A percentile compares a stretch with the other conserved stretches of the same genome.
Conservation (phyloP, 2,797 vertebrate species). For the Syngnathus acus region DNA sequence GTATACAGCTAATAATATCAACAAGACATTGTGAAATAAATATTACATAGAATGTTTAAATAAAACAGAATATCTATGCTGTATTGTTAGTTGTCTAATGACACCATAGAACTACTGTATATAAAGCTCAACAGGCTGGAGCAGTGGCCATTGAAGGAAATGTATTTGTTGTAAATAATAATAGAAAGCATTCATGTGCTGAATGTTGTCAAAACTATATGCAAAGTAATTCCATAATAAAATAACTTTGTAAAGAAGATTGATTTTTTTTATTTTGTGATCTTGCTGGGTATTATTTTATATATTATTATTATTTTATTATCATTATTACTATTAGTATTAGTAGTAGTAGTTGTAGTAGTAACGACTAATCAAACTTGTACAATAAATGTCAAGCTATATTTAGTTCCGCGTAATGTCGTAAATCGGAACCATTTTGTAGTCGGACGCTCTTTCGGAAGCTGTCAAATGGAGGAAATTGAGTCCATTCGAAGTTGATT, state of each 20-base stretch:
- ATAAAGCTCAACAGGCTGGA: slow-evolving; percentile 31
- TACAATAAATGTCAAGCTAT: background rate
- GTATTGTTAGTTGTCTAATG: slow-evolving; percentile 38
- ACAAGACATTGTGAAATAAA: slow-evolving; percentile 46
- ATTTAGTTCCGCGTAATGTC: background rate
- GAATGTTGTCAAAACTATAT: slow-evolving; percentile 43
- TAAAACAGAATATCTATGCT: slow-evolving; percentile 20
- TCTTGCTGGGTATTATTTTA: no score
- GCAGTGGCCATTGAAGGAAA: slow-evolving; percentile 25
- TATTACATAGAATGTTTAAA: slow-evolving; percentile 38
- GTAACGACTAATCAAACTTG: background rate
- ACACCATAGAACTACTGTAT: slow-evolving; percentile 21
- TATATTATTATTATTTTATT: background rate
- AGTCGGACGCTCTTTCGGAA: slow-evolving; percentile 50
- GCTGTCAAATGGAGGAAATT: slow-evolving; percentile 28
- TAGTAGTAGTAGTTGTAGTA: no score
- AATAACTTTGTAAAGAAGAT: slow-evolving; percentile 55
- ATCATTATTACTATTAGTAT: no score
- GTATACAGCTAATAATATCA: slow-evolving; percentile 55
- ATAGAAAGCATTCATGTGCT: slow-evolving; percentile 66
- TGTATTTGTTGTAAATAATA: slow-evolving; percentile 62
- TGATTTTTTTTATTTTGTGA: background rate
- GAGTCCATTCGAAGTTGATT: background rate
- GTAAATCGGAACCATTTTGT: slow-evolving; percentile 42
- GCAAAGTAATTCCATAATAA: slow-evolving; percentile 65